phyloP scores from a whole-genome alignment of 2,113 vertebrate genomes.

The Aptenodytes forsteri region DNA sequence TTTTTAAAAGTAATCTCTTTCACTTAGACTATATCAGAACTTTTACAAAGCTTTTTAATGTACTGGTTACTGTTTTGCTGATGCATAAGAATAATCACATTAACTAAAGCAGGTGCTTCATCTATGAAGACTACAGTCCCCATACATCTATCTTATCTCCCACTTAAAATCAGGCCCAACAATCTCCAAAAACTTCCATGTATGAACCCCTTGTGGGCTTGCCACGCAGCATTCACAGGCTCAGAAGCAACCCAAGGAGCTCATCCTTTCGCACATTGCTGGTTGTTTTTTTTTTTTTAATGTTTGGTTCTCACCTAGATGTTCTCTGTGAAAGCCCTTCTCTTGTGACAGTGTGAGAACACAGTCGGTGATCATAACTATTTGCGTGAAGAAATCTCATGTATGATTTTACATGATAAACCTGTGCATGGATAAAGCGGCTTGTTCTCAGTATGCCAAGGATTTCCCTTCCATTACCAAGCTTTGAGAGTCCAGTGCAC shows the following conservation, averaged over 20 bases:
- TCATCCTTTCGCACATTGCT: background rate
- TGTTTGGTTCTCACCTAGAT: background rate
- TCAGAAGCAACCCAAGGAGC: background rate
- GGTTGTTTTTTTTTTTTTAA: too few relatives aligned
- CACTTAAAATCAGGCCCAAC: background rate
- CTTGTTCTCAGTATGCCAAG: background rate
- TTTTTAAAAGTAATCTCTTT: background rate
- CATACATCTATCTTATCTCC: background rate
- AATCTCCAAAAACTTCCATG: background rate
- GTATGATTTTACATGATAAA: background rate
- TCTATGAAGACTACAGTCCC: background rate
- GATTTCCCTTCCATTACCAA: background rate
- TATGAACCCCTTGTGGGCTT: background rate
- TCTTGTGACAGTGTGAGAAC: background rate
- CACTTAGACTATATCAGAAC: background rate
- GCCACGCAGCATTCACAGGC: background rate
- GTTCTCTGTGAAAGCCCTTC: background rate
- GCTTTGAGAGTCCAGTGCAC: background rate
- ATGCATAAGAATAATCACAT: background rate
- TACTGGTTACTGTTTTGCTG: background rate
- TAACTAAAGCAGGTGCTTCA: background rate
- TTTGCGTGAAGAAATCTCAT: background rate
- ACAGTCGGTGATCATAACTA: fast-evolving
- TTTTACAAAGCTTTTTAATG: background rate
- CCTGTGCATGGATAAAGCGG: background rate